Conservation (phyloP, 2,113 vertebrate species). For the Ceyx melanurus region DNA sequence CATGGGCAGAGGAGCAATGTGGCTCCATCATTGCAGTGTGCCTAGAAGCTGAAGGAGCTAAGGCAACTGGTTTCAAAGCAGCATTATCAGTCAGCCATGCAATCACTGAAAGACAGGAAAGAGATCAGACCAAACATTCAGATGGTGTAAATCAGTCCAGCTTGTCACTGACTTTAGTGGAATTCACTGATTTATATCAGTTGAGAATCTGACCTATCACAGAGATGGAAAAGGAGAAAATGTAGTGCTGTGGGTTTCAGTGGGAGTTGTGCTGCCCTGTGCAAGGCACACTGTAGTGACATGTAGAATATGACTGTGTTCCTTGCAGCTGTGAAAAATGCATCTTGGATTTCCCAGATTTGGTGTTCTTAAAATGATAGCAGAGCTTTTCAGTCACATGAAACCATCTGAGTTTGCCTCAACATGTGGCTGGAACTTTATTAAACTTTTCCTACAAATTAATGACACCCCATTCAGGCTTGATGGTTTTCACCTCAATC, state of each 20-base stretch:
- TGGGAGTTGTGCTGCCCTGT: constrained; percentile 11
- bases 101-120: not conserved
- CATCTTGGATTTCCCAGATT: not conserved
- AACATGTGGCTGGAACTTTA: not conserved
- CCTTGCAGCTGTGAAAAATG: constrained; percentile 21
- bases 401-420: not conserved
- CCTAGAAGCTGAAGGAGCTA: not conserved
- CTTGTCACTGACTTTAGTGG: not conserved
- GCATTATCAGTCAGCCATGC: not conserved
- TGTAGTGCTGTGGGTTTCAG: not conserved
- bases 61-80: not conserved
- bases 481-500: not conserved
- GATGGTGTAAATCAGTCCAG: not conserved
- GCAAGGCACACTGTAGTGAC: not conserved
- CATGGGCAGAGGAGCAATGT: not conserved
- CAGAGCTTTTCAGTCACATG: not conserved
- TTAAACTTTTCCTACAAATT: not conserved
- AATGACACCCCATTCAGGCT: not conserved
- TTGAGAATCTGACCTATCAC: not conserved
- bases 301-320: not conserved
- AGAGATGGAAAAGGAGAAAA: not conserved
- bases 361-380: not conserved
- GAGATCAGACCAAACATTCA: not conserved
- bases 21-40: not conserved
- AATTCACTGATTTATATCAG: not conserved